Evolutionary conservation across 2,797 vertebrate species (phyloP).

Genomic region (Poeciliopsis infans): DNA sequence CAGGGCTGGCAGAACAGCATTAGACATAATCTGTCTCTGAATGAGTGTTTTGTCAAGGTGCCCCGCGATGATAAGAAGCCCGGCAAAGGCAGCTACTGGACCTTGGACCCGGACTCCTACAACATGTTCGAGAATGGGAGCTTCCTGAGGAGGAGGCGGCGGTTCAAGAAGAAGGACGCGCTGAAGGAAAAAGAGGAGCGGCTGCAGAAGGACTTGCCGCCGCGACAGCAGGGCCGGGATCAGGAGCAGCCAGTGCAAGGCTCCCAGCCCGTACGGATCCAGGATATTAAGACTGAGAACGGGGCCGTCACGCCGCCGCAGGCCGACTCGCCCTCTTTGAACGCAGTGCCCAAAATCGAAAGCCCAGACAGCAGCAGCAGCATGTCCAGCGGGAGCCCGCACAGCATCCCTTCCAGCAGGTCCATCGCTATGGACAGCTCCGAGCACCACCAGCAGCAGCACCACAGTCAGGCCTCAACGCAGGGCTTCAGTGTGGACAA

Average conservation of each 20-base stretch:
- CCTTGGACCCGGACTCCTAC: slow-evolving; percentile 94
- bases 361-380: slow-evolving; percentile 96
- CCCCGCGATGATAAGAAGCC: slow-evolving; percentile 94
- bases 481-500: slow-evolving; percentile 97
- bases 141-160: slow-evolving; percentile 89
- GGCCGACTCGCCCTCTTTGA: slow-evolving; percentile 86
- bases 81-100: slow-evolving; percentile 96
- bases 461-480: slow-evolving; percentile 80
- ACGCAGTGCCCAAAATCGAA: slow-evolving; percentile 91
- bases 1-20: slow-evolving; percentile 95
- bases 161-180: slow-evolving; percentile 97
- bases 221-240: slow-evolving; percentile 79
- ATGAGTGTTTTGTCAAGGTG: slow-evolving; percentile 94
- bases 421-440: slow-evolving; percentile 88
- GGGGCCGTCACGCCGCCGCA: slow-evolving; percentile 90
- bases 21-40: slow-evolving; percentile 92
- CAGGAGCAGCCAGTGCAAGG: slow-evolving; percentile 78
- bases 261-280: slow-evolving; percentile 87
- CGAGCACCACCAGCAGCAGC: slow-evolving; percentile 76
- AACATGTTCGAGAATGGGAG: slow-evolving; percentile 97
- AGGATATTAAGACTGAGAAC: slow-evolving; percentile 98
- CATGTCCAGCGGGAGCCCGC: slow-evolving; percentile 90
- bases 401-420: slow-evolving; percentile 85
- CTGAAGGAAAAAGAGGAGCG: slow-evolving; percentile 93
- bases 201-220: slow-evolving; percentile 83